phyloP scores from a whole-genome alignment of 2,113 vertebrate genomes.

The Suncus etruscus region DNA sequence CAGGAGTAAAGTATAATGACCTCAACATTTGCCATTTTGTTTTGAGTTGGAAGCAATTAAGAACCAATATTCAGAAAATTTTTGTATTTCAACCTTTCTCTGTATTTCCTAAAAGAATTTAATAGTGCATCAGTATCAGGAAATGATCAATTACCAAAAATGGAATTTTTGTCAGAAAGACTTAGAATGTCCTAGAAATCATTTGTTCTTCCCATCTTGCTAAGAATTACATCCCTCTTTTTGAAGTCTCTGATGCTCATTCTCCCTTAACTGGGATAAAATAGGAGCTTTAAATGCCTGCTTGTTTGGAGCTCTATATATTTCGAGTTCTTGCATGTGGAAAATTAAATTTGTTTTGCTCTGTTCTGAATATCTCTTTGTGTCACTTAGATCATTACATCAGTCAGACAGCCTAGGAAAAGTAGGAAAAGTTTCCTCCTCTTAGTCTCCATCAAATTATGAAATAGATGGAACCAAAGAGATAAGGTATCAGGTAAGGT shows the following conservation, averaged over 20 bases:
- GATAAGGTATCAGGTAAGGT: no score
- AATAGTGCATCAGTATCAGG: background rate
- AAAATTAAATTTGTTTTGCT: background rate
- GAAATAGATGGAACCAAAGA: background rate
- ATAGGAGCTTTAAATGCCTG: background rate
- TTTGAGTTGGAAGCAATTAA: background rate
- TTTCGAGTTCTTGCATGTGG: background rate
- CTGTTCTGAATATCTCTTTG: background rate
- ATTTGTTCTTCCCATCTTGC: background rate
- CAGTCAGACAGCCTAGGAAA: background rate
- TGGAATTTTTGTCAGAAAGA: background rate
- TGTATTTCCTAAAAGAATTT: background rate
- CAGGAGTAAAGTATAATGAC: background rate
- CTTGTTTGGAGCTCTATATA: background rate
- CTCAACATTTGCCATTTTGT: background rate
- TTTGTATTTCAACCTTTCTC: background rate
- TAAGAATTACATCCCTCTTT: background rate
- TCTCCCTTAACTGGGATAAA: background rate
- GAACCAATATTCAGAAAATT: background rate
- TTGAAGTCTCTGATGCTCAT: background rate
- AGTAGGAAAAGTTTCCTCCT: background rate
- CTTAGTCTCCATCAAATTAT: conserved; percentile 1
- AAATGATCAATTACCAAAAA: background rate
- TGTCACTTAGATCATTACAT: background rate
- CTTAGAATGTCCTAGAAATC: background rate